Percentiles rank a stretch among this genome's conserved stretches.
These are phyloP conservation scores for Catostylus mosaicus DNA, from an alignment of 30 jellyfish, hydroid and myxozoan genomes.

Conservation along the genomic window DNA sequence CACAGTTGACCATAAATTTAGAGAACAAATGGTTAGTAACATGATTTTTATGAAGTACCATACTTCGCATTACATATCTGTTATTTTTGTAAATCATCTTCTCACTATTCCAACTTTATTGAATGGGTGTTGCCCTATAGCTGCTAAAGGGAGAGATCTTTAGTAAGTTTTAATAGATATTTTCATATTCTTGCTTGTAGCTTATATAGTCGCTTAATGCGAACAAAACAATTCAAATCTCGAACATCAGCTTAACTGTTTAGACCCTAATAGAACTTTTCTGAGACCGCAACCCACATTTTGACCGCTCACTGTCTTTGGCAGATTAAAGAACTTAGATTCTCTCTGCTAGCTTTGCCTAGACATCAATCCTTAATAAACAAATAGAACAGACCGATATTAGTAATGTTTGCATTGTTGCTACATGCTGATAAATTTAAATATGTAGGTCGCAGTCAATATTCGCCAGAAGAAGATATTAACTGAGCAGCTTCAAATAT, in stretches of 20 bases:
- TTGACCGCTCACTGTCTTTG: too few relatives aligned
- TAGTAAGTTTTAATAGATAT: too few relatives aligned
- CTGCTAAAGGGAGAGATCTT: neutral
- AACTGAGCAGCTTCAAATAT: conserved; percentile 8
- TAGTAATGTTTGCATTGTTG: neutral
- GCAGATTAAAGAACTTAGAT: too few relatives aligned
- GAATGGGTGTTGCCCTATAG: neutral
- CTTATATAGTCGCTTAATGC: too few relatives aligned
- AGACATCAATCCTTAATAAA: too few relatives aligned
- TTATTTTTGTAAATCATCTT: neutral
- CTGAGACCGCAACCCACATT: too few relatives aligned
- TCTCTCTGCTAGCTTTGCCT: too few relatives aligned
- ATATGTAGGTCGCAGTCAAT: conserved; percentile 6
- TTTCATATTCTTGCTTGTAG: too few relatives aligned
- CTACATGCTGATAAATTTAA: neutral
- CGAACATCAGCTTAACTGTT: too few relatives aligned
- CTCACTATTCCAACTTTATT: neutral
- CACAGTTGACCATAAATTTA: conserved; percentile 25
- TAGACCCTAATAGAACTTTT: too few relatives aligned
- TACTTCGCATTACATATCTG: neutral
- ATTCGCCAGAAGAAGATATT: conserved; percentile 8
- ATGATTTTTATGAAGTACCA: neutral
- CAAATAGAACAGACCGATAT: too few relatives aligned
- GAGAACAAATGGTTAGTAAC: conserved; percentile 57
- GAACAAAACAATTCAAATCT: too few relatives aligned